Percentiles rank a stretch among this genome's conserved stretches.
Evolutionary conservation across 2,113 vertebrate genomes (phyloP).

Genomic region (Athene noctua): DNA sequence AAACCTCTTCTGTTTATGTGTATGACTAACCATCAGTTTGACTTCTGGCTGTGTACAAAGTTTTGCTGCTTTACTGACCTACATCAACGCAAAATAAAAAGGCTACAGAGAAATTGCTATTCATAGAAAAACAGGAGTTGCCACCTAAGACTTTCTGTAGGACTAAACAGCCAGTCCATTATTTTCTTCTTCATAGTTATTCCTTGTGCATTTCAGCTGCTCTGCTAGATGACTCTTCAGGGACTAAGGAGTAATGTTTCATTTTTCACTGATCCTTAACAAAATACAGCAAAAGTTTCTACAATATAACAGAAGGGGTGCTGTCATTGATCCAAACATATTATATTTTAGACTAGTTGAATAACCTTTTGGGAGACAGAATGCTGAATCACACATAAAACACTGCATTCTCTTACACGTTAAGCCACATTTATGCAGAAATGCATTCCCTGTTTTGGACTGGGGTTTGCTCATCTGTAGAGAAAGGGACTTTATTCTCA

Average conservation of each 20-base stretch:
- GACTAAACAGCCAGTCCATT: conserved; percentile 43
- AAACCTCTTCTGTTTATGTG: background rate
- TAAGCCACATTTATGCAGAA: conserved; percentile 28
- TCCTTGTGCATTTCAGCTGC: conserved; percentile 40
- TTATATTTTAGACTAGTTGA: conserved; percentile 46
- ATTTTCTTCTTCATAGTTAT: conserved; percentile 49
- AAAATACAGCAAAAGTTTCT: conserved; percentile 50
- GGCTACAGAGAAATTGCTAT: conserved; percentile 13
- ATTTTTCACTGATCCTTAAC: conserved; percentile 61
- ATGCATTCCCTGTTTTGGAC: conserved; percentile 4
- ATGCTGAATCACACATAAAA: conserved; percentile 52
- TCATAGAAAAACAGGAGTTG: conserved; percentile 30
- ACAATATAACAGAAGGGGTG: conserved; percentile 55
- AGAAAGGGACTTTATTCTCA: conserved; percentile 60
- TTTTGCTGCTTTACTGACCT: conserved; percentile 43
- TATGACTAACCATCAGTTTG: background rate
- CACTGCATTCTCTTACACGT: conserved; percentile 18
- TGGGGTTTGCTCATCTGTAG: conserved; percentile 37
- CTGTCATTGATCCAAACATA: conserved; percentile 62
- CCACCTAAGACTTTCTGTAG: conserved; percentile 34
- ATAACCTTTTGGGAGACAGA: conserved; percentile 51
- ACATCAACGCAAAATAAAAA: conserved; percentile 47
- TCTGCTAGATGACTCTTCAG: conserved; percentile 15
- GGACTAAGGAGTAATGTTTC: conserved; percentile 61
- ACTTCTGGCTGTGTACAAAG: background rate